Percentiles rank a stretch among this genome's conserved stretches.
Conservation (phyloP, 2,888 invertebrate genomes). For the Netelia virgata region DNA sequence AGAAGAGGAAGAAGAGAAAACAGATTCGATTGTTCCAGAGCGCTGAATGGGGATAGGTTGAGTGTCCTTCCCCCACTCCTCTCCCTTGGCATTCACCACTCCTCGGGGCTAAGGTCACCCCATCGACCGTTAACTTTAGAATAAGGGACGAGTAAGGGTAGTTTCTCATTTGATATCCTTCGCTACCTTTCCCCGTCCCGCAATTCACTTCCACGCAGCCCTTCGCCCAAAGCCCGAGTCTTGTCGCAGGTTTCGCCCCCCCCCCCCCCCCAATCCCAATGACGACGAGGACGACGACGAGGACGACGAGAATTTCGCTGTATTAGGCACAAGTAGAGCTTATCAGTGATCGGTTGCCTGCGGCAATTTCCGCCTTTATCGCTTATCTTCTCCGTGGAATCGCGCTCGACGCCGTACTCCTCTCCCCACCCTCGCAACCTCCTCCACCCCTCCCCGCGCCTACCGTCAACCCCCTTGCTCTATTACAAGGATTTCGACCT, state of each 20-base stretch:
- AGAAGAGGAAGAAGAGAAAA: slow-evolving; percentile 38
- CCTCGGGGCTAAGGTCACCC: slow-evolving; percentile 47
- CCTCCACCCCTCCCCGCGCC: background rate
- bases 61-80: slow-evolving; percentile 12
- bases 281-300: slow-evolving; percentile 44
- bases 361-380: slow-evolving; percentile 79
- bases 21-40: slow-evolving; percentile 57
- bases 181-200: background rate
- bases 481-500: background rate
- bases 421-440: slow-evolving; percentile 3
- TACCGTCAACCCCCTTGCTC: background rate
- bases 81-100: background rate
- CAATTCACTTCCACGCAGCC: slow-evolving; percentile 8
- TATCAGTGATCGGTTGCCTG: slow-evolving; percentile 77
- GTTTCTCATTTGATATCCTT: slow-evolving; percentile 45
- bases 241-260: slow-evolving; percentile 7
- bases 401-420: slow-evolving; percentile 50
- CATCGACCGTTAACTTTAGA: slow-evolving; percentile 58
- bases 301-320: slow-evolving; percentile 59
- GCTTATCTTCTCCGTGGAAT: slow-evolving; percentile 76
- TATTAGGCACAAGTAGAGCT: slow-evolving; percentile 67
- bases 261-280: no score
- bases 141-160: slow-evolving; percentile 57
- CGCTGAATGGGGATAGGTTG: slow-evolving; percentile 49
- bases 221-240: slow-evolving; percentile 17